Conservation (phyloP, 2,797 vertebrate species). For the Sus cebifrons region DNA sequence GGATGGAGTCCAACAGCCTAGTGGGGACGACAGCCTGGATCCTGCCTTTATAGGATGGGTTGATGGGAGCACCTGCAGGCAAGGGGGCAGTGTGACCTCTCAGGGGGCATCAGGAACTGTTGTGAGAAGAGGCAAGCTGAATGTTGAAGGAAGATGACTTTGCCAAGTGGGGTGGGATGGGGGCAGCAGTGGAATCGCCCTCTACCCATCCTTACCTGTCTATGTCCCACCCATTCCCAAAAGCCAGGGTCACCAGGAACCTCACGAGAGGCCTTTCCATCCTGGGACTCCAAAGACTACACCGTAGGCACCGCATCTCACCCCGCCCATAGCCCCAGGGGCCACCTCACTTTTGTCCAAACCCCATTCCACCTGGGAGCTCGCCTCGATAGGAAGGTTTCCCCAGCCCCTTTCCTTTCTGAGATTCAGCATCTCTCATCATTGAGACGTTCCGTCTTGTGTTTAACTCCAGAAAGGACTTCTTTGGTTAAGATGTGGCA, state of each 20-base stretch:
- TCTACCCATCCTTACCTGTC: not conserved
- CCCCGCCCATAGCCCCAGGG: too few species aligned
- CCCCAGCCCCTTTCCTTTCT: not conserved
- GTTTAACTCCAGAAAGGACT: not conserved
- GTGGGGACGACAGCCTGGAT: accelerated
- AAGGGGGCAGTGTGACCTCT: accelerated
- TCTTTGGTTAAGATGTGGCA: not conserved
- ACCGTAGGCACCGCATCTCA: not conserved
- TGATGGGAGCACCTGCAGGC: accelerated
- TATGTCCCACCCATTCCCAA: not conserved
- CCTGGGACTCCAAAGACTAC: not conserved
- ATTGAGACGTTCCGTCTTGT: not conserved
- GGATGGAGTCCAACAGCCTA: not conserved
- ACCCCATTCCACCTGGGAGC: not conserved
- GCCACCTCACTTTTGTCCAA: not conserved
- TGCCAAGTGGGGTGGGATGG: not conserved
- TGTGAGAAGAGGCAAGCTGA: not conserved
- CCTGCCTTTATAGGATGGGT: accelerated
- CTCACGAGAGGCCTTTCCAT: not conserved
- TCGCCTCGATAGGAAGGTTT: not conserved
- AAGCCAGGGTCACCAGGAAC: not conserved
- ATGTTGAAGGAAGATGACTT: not conserved
- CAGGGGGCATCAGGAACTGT: not conserved
- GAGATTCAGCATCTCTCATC: not conserved
- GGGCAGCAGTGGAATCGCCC: not conserved